These are phyloP conservation scores for Halcyon leucocephala DNA, from an alignment of 2,797 vertebrate species.

Conservation along the genomic window DNA sequence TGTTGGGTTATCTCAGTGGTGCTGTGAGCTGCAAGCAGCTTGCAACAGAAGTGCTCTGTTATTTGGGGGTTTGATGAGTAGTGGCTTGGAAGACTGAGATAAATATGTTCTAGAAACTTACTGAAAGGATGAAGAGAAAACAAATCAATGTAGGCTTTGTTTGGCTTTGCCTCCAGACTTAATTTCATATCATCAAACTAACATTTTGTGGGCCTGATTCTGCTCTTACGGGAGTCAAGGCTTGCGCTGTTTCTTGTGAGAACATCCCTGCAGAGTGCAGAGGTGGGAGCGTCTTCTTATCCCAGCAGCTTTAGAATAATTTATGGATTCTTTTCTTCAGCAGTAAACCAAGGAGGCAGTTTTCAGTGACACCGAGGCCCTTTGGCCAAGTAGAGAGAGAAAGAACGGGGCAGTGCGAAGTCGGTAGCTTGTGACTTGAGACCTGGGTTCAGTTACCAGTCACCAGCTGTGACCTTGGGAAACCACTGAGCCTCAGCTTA, in stretches of 20 bases:
- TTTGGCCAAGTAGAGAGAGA: not conserved
- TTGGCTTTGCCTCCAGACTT: not conserved
- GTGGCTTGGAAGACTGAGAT: not conserved
- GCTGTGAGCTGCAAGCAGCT: accelerated
- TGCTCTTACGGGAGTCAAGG: not conserved
- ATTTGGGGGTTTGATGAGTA: not conserved
- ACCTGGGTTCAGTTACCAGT: not conserved
- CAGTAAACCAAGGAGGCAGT: conserved; percentile 24
- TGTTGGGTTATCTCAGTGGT: not conserved
- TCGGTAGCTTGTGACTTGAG: not conserved
- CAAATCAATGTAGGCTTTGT: not conserved
- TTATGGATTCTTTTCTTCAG: not conserved
- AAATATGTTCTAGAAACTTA: not conserved
- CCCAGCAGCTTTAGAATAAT: not conserved
- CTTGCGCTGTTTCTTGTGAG: not conserved
- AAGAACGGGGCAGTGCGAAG: not conserved
- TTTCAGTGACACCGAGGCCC: not conserved
- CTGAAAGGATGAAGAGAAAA: not conserved
- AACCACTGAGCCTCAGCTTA: not conserved
- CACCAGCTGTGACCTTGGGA: not conserved
- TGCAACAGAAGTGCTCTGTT: not conserved
- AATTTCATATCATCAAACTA: not conserved
- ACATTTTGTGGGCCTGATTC: not conserved
- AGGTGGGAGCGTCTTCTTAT: not conserved
- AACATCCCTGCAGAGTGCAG: not conserved